Conservation (phyloP, 2,797 vertebrate species). For the Apogon talboti region DNA sequence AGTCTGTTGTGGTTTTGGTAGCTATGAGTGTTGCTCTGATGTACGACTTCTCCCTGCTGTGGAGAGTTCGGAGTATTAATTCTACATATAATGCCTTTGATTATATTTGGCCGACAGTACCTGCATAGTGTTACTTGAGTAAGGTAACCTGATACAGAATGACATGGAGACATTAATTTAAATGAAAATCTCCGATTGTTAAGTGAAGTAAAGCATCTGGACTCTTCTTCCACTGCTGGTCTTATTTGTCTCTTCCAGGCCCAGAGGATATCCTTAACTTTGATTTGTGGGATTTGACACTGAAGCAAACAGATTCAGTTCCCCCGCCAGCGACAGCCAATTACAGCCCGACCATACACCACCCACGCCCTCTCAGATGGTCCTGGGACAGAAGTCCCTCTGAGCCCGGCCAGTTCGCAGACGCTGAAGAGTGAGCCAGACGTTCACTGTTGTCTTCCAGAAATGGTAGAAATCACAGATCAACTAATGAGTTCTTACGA, state of each 20-base stretch:
- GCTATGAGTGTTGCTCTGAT: too few species aligned
- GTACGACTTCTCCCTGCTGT: too few species aligned
- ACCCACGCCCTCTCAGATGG: constrained; percentile 67
- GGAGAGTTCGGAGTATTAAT: too few species aligned
- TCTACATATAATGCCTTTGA: too few species aligned
- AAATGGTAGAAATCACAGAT: constrained; percentile 4
- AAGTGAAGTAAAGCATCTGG: not conserved
- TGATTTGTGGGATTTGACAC: constrained; percentile 39
- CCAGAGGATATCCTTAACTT: constrained; percentile 70
- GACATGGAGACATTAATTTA: too few species aligned
- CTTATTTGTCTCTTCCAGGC: constrained; percentile 59
- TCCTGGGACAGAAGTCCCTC: not conserved
- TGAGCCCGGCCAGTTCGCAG: constrained; percentile 76
- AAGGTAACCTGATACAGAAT: too few species aligned
- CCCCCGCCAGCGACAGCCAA: not conserved
- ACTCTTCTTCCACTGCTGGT: not conserved
- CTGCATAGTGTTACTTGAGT: too few species aligned
- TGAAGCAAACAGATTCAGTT: constrained; percentile 6
- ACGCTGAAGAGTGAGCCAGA: constrained; percentile 69
- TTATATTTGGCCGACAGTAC: too few species aligned
- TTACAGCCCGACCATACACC: constrained; percentile 72
- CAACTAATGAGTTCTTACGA: constrained; percentile 5
- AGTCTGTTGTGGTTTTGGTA: too few species aligned
- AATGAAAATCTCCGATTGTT: too few species aligned
- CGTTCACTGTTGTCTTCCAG: not conserved